Percentiles rank a stretch among this genome's conserved stretches.
Conservation (phyloP, 30 jellyfish, hydroid and myxozoan species). For the Cassiopea xamachana region DNA sequence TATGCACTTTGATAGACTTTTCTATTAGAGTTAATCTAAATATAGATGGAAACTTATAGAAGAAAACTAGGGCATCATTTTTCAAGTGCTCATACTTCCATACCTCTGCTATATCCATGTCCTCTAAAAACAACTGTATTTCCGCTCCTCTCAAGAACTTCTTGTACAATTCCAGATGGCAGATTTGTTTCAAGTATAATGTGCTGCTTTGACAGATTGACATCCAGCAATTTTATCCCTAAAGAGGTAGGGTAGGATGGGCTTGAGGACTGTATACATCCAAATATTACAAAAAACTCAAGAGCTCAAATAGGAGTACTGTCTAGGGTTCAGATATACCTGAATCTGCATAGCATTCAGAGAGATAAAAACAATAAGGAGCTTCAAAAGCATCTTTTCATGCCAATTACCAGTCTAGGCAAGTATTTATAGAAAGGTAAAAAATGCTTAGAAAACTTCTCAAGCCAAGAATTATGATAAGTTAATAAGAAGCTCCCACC, state of each 20-base stretch:
- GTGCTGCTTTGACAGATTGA: slow-evolving; percentile 50
- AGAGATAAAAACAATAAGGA: too few species aligned
- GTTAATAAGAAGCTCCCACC: neutral
- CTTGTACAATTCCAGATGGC: slow-evolving; percentile 88
- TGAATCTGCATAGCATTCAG: too few species aligned
- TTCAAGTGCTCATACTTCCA: neutral
- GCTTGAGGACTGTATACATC: neutral
- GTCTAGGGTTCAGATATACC: too few species aligned
- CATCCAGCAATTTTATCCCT: slow-evolving; percentile 50
- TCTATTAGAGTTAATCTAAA: too few species aligned
- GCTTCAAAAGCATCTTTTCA: too few species aligned
- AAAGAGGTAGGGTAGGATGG: neutral
- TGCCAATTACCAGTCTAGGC: too few species aligned
- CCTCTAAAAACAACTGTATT: slow-evolving; percentile 84
- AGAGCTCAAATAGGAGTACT: too few species aligned
- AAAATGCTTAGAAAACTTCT: neutral
- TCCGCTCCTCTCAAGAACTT: slow-evolving; percentile 80
- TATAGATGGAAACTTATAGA: too few species aligned
- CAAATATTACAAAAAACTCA: too few species aligned
- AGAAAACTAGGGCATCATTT: too few species aligned
- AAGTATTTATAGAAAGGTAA: too few species aligned
- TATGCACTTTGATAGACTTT: too few species aligned
- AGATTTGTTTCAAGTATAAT: slow-evolving; percentile 75
- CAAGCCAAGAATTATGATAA: neutral
- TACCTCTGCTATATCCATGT: slow-evolving; percentile 75